A percentile compares a stretch with the other conserved stretches of the same genome.
phyloP scores from a whole-genome alignment of 1,140 invertebrate genomes.

The Teleopsis dalmanni region DNA sequence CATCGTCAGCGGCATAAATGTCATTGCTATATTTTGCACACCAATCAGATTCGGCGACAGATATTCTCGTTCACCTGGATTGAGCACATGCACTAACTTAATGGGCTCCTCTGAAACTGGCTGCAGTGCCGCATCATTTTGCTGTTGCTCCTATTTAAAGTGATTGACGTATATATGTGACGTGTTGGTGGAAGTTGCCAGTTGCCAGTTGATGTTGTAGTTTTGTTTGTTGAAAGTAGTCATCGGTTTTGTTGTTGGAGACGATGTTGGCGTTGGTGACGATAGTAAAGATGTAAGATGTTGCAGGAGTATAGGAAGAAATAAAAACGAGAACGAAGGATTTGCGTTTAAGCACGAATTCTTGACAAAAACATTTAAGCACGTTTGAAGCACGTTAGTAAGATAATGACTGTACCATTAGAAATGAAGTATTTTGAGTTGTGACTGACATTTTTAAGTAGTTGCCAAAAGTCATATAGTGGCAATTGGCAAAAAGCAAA shows the following conservation, averaged over 20 bases:
- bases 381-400: too few relatives aligned
- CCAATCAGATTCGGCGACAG: conserved; percentile 41
- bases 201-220: not conserved
- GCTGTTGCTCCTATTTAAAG: not conserved
- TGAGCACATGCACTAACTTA: conserved; percentile 36
- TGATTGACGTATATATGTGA: too few relatives aligned
- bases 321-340: not conserved
- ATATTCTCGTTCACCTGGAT: conserved; percentile 40
- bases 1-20: conserved; percentile 35
- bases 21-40: conserved; percentile 41
- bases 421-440: too few relatives aligned
- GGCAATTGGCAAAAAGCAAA: too few relatives aligned
- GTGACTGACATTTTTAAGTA: too few relatives aligned
- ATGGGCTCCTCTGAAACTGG: conserved; percentile 25
- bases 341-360: conserved; percentile 4
- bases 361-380: not conserved
- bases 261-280: too few relatives aligned
- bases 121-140: too few relatives aligned
- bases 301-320: conserved; percentile 1
- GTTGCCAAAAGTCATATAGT: too few relatives aligned
- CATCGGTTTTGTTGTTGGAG: too few relatives aligned
- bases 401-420: too few relatives aligned
- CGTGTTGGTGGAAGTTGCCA: not conserved
- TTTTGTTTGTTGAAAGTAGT: not conserved
- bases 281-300: too few relatives aligned